Evolutionary conservation across 2,113 vertebrate genomes (phyloP), one percentile per base, ranked within the genome.

Genomic region (Salvelinus namaycush): DNA sequence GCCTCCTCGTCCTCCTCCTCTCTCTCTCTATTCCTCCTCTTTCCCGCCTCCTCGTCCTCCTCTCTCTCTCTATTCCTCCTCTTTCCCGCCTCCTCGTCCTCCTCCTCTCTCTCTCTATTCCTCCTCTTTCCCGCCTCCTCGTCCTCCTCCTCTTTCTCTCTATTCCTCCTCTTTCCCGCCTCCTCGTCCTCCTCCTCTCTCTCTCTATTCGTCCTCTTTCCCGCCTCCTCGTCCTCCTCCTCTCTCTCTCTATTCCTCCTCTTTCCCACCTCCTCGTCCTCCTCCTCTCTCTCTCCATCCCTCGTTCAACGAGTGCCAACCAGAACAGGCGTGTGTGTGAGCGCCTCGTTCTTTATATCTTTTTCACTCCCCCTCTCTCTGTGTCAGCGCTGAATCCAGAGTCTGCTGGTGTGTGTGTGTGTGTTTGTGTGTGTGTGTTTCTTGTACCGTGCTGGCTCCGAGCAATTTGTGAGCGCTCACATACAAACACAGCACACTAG

Each of bases 281-380:
- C 29, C 29, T 31, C 16, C 49, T 69, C 31, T 62, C 22, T 16
- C 3, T 18, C 49, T 54, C 49, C 49, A 54, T 54, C 51, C 51
- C 16, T 54, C 5, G 3, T 44, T 44, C 39, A 11, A 9, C 8
- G 51, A 16, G 51, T 54, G 12, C 51, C 51, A 54, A 14, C 4
- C 51, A 54, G 51, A 18, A 54, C 78, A 64, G 68, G 69, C 76
- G 75, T 79, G 74, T 81, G 70, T 81, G 79, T 76, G 62, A 69
- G 73, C 74, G 73, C 68, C 16, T 29, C 27, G 7, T 39, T 48
- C 22, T 24, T 8, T n/a, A 39, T 70, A 2, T 65, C 79, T 73
- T 71, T 79, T 69, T 76, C 80, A 54, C 16, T 18, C 51, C 5
- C 51, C 16, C 51, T 54, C 51, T 18, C 51, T 18, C 16, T 54